These are phyloP conservation scores for Sturnira hondurensis DNA, from an alignment of 2,113 vertebrate species.

Conservation along the genomic window DNA sequence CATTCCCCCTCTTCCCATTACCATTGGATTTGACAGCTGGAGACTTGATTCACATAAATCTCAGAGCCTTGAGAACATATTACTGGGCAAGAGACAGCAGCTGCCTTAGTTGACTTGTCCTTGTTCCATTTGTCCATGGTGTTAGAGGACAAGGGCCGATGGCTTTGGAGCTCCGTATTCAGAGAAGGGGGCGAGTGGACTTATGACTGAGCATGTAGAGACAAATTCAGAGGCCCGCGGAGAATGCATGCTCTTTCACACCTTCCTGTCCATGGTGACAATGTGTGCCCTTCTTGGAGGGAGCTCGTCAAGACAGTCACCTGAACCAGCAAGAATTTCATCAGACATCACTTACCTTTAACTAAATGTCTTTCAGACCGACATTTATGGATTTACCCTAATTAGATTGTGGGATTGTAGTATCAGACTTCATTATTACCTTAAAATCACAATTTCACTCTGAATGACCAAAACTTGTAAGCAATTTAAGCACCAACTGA, in stretches of 20 bases:
- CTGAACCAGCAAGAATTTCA: neutral
- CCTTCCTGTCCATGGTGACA: neutral
- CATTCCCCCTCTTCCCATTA: neutral
- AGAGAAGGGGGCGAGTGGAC: neutral
- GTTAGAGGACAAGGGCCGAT: neutral
- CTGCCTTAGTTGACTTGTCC: neutral
- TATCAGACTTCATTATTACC: slow-evolving; percentile 55
- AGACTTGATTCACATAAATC: neutral
- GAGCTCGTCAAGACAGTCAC: neutral
- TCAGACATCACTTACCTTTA: neutral
- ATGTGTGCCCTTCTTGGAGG: neutral
- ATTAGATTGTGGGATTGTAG: slow-evolving; percentile 44
- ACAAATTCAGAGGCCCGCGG: too few species aligned
- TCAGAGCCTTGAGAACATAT: neutral
- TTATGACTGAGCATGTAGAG: neutral
- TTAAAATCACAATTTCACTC: slow-evolving; percentile 51
- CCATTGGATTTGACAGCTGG: neutral
- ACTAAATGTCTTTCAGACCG: slow-evolving; percentile 23
- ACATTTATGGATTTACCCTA: slow-evolving; percentile 33
- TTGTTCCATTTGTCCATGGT: neutral
- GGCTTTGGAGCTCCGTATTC: neutral
- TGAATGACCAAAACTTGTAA: neutral
- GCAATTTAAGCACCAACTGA: neutral
- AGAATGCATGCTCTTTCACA: neutral
- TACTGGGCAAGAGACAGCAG: neutral